Base-by-base conservation (phyloP, 2,888 invertebrate genomes). In the Caenorhabditis sp. region DNA sequence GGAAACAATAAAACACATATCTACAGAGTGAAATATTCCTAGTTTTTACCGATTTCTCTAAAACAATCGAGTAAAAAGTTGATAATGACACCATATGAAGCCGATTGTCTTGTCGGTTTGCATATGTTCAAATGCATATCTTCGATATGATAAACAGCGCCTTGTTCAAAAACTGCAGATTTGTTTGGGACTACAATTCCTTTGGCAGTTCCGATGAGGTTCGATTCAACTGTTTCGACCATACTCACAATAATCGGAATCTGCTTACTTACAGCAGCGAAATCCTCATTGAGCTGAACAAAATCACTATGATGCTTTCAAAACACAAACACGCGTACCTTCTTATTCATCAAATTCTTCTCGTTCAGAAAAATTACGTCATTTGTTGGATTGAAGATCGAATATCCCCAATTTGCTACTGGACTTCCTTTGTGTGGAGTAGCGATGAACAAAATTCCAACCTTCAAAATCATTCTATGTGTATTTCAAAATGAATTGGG, bases 401-500 rank as follows among this genome's bases (percentile, higher is more conserved):
- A 65, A 43, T 78, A 81, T 12, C 78, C 73, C 77, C 79, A 83
- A n/a, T 71, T 67, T 17, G 84, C 85, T 5, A 86, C 76, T 0
- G 85, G 85, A 57, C 77, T 80, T 17, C 86, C 86, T 26, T 74
- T 74, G 53, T 86, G 85, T 8, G 86, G 86, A 21, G 84, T 84
- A 5, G 85, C 85, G 57, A 86, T 84, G 70, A 86, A 86, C 23
- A 86, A 63, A 10, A 86, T 73, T 3, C 86, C 86, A 7, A 86
- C 70, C 74, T 74, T 23, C n/a, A 67, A 63, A 63, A 21, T 31
- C 31, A 27, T 43, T 20, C 7, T 5, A 14, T 25, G 5, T 38
- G 7, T 21, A n/a, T 62, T n/a, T n/a, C 49, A 12, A 14, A 26
- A 26, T 23, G 10, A 31, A 31, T 10, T 31, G 4, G 4, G 4